Evolutionary conservation across 2,888 invertebrate species (phyloP), one percentile per base, ranked within the genome.

Genomic region (Torymus tubicola): DNA sequence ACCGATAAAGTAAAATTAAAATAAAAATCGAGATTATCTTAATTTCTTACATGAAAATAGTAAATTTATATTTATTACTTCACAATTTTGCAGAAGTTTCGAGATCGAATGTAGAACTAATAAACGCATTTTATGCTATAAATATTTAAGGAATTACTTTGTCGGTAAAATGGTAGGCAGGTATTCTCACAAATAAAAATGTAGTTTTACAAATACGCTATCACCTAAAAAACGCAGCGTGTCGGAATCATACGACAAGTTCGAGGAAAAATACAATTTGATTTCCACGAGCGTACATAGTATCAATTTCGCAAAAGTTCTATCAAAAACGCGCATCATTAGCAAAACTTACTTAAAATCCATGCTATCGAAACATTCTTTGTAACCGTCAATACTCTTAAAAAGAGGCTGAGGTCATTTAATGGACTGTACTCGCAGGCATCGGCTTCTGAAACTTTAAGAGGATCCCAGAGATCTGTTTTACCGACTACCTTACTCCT

Each of bases 261-360:
- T 64, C 55, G 42, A 50, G 65, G 74, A 53, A 74, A 64, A 50
- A 58, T 53, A 21, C 16, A 55, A 42, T 31, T 31, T 58, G 16
- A 71, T 67, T 67, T 67, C 24, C 50, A 18, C 14, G 14, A 60
- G 42, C 31, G 11, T 70, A 60, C 21, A 52, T 18, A 70, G 50
- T 69, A 69, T 78, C 52, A 75, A 70, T 75, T 70, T 79, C 67
- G 69, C 69, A 79, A 74, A 67, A 74, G 14, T 79, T 74, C 68
- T 70, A 68, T 61, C 61, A 78, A 78, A 74, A 73, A 73, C 63
- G 21, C 73, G 52, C 73, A 67, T 72, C 55, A 14, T 78, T 73
- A 69, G 78, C 73, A 79, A 79, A 79, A 69, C 57, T 67, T 79
- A 73, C 52, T 71, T 78, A 68, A 69, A 78, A 78, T 78, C 60